Evolutionary conservation across 2,888 invertebrate genomes (phyloP).

Genomic region (Amiota communis): DNA sequence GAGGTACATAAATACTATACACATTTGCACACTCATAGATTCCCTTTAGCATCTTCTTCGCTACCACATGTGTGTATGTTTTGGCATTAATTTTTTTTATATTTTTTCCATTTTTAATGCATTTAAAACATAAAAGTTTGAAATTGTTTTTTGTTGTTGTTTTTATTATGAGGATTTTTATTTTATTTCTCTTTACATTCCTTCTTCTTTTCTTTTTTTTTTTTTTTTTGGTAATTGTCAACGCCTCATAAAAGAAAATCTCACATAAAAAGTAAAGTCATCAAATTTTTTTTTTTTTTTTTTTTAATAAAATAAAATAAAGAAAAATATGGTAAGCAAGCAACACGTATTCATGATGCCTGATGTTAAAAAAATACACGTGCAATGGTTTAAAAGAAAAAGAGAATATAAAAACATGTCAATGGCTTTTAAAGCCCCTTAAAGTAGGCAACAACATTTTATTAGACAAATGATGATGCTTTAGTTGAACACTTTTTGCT

Average conservation of each 20-base stretch:
- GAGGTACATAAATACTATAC: background rate
- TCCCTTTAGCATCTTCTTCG: background rate
- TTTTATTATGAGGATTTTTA: background rate
- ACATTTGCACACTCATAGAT: background rate
- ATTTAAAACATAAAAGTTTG: no score
- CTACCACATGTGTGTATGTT: background rate
- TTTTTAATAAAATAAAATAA: background rate
- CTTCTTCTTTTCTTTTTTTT: background rate
- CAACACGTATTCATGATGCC: no score
- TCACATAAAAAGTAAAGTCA: background rate
- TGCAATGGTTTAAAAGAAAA: no score
- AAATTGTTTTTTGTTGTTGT: background rate
- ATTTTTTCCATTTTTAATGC: background rate
- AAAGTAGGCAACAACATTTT: no score
- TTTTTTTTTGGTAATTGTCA: background rate
- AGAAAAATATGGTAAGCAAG: background rate
- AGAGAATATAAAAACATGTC: no score
- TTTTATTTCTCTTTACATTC: background rate
- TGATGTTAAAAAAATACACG: no score
- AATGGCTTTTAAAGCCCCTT: no score
- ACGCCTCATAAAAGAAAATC: background rate
- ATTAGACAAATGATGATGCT: no score
- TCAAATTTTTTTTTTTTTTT: no score
- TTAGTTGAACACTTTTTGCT: no score
- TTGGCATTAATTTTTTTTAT: conserved; percentile 1